Base-by-base conservation (phyloP, 1,140 invertebrate species). In the Drosophila leontia region DNA sequence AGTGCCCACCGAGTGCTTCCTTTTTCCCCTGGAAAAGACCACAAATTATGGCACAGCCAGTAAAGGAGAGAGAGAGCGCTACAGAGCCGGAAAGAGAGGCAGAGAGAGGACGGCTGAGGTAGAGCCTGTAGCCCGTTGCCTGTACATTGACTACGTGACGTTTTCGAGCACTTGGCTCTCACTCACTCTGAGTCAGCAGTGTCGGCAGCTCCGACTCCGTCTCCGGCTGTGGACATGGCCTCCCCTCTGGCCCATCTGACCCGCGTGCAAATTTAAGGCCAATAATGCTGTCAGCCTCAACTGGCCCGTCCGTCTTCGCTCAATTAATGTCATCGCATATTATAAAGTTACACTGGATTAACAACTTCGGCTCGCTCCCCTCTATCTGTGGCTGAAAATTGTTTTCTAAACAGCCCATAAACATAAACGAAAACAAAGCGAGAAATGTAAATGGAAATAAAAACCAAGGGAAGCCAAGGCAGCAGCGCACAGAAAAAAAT, bases 381-480 rank as follows among this genome's bases (percentile, higher is more conserved):
- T 19, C 51, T 70, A 48, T 59, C 53, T 72, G 63, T 62, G 75
- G 65, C 77, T 70, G 67, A 17, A 90, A 87, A 87, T 87, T 87
- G 84, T 88, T 87, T 87, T 90, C 84, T 87, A 87, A 87, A 87
- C 80, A 87, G 77, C 80, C 84, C 84, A 86, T 86, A 86, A 86
- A 86, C 83, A 86, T 86, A 77, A 87, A 87, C 83, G 79, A 88
- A 90, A 90, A 90, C 84, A 84, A 87, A 87, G 87, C 80, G 84
- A 78, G 84, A 88, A 87, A 87, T 87, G 84, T 87, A 87, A 87
- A 87, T 87, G 85, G 78, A 87, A 84, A 87, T 82, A 90, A 85
- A 79, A 90, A 90, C 81, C 81, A 37, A 74, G 83, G 80, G 72
- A 80, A 63, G 65, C 57, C 62, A 70, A 56, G 26, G 62, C 60